Conservation (phyloP, 2,888 invertebrate species). For the Eristalis arbustorum region DNA sequence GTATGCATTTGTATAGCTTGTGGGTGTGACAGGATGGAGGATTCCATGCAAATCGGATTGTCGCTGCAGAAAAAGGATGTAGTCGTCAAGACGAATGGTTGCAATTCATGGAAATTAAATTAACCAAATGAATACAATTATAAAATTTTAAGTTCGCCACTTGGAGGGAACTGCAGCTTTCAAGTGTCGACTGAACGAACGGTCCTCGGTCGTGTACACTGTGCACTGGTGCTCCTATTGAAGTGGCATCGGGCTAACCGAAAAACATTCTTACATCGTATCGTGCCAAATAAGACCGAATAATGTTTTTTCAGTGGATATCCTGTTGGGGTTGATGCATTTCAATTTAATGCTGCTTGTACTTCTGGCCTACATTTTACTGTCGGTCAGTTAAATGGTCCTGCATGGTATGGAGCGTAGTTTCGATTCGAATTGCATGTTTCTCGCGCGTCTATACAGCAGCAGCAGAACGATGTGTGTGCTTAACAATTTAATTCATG, state of each 20-base stretch:
- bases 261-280: conserved; percentile 25
- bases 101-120: conserved; percentile 46
- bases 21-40: not conserved
- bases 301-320: not conserved
- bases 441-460: not conserved
- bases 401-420: not conserved
- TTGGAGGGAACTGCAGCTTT: not conserved
- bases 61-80: conserved; percentile 29
- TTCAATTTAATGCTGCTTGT: conserved; percentile 11
- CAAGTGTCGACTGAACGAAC: not conserved
- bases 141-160: conserved; percentile 1
- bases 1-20: not conserved
- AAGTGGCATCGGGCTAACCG: conserved; percentile 24
- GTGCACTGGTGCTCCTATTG: conserved; percentile 5
- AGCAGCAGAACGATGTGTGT: not conserved
- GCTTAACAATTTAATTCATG: not conserved
- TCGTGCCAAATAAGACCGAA: conserved; percentile 19
- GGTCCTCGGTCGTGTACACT: too few relatives aligned
- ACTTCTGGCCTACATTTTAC: not conserved
- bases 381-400: not conserved
- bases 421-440: not conserved
- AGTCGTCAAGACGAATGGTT: conserved; percentile 13
- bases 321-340: not conserved
- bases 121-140: conserved; percentile 54
- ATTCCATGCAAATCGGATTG: conserved; percentile 47